Base-by-base conservation (phyloP, 2,113 vertebrate genomes). In the Passer domesticus region DNA sequence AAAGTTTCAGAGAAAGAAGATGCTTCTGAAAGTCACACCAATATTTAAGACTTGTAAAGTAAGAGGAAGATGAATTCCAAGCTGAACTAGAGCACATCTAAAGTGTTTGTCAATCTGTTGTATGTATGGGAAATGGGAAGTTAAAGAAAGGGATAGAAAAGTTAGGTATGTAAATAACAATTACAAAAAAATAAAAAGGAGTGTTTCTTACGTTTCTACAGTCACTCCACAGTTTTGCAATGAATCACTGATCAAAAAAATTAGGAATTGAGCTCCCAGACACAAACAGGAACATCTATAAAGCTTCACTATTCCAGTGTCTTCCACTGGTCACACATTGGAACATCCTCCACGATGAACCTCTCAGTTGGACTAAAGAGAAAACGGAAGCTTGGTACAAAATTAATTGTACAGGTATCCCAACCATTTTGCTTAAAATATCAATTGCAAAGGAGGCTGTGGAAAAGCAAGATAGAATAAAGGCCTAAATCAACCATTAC, bases 11-110 rank as follows among this genome's bases (percentile, higher is more conserved):
- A 77, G 20, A 28, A 77, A 74, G 37, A 83, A 44, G 68, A 67
- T 68, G 64, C 35, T 92, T 75, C 60, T 74, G 55, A 80, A 95
- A 93, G 60, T 72, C 85, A 83, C 43, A 70, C 2, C 18, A n/a
- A 28, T 75, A 72, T 28, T 92, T 90, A 90, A 90, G 88, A 92
- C 47, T 90, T 72, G 21, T 60, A 75, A 93, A 90, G 56, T 37
- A 77, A 35, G 10, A 39, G 33, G 52, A 60, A 66, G n/a, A 63
- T 23, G 0, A 89, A 77, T 63, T 90, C 23, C 53, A 64, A 91
- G 50, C 41, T 33, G 75, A 79, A 87, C 21, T 60, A 70, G 63
- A 47, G 64, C 31, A 59, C 35, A 27, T 13, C 10, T 30, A 74
- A 55, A 7, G 44, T 77, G 25, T 76, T 33, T 63, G 87, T 88